phyloP scores from a whole-genome alignment of 2,797 vertebrate genomes.

The Neosilurus hyrtlii region DNA sequence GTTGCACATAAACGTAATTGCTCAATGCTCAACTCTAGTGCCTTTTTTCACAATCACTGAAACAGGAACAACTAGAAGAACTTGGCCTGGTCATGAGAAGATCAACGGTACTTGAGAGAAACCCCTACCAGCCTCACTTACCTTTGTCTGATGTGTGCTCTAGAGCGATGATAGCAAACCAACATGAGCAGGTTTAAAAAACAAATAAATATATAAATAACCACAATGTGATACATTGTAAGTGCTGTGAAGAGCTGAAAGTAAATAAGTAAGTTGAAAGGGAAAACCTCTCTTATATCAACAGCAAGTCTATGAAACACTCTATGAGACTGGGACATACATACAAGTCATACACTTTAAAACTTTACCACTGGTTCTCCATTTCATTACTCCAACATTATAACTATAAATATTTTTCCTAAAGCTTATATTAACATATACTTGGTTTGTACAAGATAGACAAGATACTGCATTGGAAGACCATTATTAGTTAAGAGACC shows the following conservation, averaged over 20 bases:
- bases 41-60: constrained; percentile 41
- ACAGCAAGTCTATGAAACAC: neutral
- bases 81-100: constrained; percentile 40
- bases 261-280: neutral
- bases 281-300: neutral
- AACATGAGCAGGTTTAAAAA: neutral
- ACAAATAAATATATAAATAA: neutral
- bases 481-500: constrained; percentile 51
- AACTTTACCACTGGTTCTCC: neutral
- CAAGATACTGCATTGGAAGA: constrained; percentile 40
- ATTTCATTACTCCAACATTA: neutral
- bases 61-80: constrained; percentile 49
- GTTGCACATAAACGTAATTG: constrained; percentile 26
- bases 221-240: neutral
- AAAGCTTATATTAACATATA: neutral
- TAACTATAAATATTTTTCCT: neutral
- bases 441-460: neutral
- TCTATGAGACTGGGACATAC: no score
- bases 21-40: constrained; percentile 25
- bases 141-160: constrained; percentile 19
- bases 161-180: constrained; percentile 23
- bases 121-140: constrained; percentile 25
- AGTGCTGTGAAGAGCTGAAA: neutral
- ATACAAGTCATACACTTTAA: neutral
- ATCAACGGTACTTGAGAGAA: constrained; percentile 33